Conservation (phyloP, 2,113 vertebrate species). For the Thomomys bottae region DNA sequence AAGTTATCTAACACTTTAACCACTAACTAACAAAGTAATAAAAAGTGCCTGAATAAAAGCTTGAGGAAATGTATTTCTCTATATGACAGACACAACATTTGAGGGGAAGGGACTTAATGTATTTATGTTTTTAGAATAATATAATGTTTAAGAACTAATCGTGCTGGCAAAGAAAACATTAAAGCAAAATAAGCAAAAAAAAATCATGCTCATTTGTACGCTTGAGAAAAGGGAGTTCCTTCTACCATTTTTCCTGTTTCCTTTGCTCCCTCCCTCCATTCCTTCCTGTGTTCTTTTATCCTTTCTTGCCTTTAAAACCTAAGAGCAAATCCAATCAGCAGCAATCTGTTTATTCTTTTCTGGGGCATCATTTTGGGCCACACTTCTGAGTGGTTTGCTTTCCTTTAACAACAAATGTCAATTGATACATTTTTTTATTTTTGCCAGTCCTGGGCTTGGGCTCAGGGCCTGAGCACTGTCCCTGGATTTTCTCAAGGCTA, state of each 20-base stretch:
- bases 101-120: background rate
- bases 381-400: background rate
- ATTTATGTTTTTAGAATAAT: constrained; percentile 2
- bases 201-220: constrained; percentile 49
- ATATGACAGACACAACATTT: background rate
- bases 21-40: background rate
- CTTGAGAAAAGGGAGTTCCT: constrained; percentile 33
- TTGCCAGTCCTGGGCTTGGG: too few relatives aligned
- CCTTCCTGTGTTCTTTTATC: background rate
- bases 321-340: constrained; percentile 18
- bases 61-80: constrained; percentile 6
- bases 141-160: constrained; percentile 2
- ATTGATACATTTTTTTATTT: background rate
- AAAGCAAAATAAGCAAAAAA: constrained; percentile 33
- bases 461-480: too few relatives aligned
- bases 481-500: too few relatives aligned
- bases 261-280: too few relatives aligned
- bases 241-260: background rate
- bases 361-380: background rate
- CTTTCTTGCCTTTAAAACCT: background rate
- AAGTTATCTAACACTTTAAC: background rate
- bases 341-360: constrained; percentile 20
- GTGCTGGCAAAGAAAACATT: background rate
- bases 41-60: constrained; percentile 11
- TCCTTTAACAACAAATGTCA: constrained; percentile 14